Evolutionary conservation across 2,888 invertebrate species (phyloP).

Genomic region (Sturmia bella): DNA sequence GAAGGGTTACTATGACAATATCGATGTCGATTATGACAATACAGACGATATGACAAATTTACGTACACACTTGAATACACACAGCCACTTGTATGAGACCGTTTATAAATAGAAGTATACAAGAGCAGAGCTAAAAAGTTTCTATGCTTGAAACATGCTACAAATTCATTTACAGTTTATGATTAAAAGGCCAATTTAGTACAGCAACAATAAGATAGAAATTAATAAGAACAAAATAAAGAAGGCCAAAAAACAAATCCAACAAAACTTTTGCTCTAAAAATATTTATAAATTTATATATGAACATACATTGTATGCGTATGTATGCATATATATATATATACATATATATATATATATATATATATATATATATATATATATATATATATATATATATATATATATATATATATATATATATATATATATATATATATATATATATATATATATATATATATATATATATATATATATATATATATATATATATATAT

Average conservation of each 20-base stretch:
- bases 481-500: not conserved
- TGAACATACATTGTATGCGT: not conserved
- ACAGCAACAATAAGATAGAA: conserved; percentile 1
- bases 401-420: conserved; percentile 4
- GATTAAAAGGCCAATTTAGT: conserved; percentile 43
- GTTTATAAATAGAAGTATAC: not conserved
- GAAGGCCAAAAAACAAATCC: not conserved
- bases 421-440: not conserved
- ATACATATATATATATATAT: conserved; percentile 2
- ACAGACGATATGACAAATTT: not conserved
- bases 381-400: not conserved
- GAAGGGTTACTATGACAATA: conserved; percentile 37
- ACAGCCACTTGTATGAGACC: not conserved
- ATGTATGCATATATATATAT: not conserved
- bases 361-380: not conserved
- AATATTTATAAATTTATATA: not conserved
- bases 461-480: not conserved
- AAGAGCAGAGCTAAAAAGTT: no score
- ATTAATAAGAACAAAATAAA: not conserved
- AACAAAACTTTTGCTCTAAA: not conserved
- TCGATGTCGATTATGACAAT: conserved; percentile 24
- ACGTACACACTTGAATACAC: not conserved
- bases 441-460: not conserved
- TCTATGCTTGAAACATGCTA: not conserved
- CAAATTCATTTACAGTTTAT: conserved; percentile 18